Conservation (phyloP, 2,113 vertebrate genomes). For the Meleagris gallopavo region DNA sequence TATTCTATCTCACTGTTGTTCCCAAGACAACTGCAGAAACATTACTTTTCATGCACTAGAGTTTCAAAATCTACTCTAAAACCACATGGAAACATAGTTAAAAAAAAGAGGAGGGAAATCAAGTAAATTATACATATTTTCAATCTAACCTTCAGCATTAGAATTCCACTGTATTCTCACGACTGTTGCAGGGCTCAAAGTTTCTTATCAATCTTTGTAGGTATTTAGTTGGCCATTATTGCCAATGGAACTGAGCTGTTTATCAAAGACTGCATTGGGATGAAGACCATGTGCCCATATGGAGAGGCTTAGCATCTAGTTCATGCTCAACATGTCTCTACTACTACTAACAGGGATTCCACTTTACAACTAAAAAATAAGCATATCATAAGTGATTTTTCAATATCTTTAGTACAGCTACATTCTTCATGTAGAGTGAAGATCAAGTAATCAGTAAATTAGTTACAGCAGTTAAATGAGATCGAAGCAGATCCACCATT, state of each 20-base stretch:
- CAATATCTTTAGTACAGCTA: background rate
- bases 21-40: background rate
- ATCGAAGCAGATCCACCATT: background rate
- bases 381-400: background rate
- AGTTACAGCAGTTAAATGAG: background rate
- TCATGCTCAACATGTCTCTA: background rate
- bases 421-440: background rate
- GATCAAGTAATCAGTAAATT: background rate
- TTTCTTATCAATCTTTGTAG: background rate
- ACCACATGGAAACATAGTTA: background rate
- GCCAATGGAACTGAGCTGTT: background rate
- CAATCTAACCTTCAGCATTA: background rate
- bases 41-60: background rate
- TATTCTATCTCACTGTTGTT: background rate
- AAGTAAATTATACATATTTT: background rate
- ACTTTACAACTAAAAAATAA: background rate
- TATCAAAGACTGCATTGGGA: constrained; percentile 7
- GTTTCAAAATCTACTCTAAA: background rate
- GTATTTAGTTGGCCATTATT: background rate
- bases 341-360: background rate
- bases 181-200: background rate
- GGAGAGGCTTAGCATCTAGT: constrained; percentile 26
- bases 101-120: background rate
- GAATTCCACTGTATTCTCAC: background rate
- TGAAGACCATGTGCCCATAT: background rate